Evolutionary conservation across 2,888 invertebrate species (phyloP), one percentile per base, ranked within the genome.

Genomic region (Stictocephala bisonia): DNA sequence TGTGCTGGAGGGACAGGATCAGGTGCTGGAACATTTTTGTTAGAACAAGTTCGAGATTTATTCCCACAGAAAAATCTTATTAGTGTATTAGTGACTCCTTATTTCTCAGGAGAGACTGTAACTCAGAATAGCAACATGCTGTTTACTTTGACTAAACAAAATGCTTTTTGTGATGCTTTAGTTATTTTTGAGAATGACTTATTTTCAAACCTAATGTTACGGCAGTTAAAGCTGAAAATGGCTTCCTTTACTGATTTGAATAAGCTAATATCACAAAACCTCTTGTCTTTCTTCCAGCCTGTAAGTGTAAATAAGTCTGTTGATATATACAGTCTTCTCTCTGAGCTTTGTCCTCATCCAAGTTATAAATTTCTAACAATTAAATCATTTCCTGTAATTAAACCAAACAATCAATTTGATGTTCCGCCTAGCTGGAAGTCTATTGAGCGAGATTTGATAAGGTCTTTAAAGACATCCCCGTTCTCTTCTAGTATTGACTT

Each of bases 1-100:
- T 84, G 85, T 22, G 85, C 86, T 11, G 88, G 88, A 50, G 87
- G 88, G 13, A 87, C 87, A 1, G 88, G 88, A 18, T 86, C 87
- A 11, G 87, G 87, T 3, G 83, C 87, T 24, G 87, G 87, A 3
- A 85, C 86, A 77, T 82, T 79, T 76, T 80, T 85, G 24, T 81
- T 84, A 44, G 85, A 86, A 79, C 74, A 81, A 53, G 71, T 87
- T 3, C 81, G 83, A 1, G 82, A 85, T 51, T 84, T 85, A 74
- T 87, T 84, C 77, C 83, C 85, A 2, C 84, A 84, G n/a, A 86
- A 86, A 79, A 81, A 80, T 40, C 82, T 87, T 13, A 76, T 85
- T 6, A 83, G 82, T 72, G 80, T 82, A 29, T 79, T 86, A 6
- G 81, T 87, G 24, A 79, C 87, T 51, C 87, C 87, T 1, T 87